Evolutionary conservation across 2,797 vertebrate genomes (phyloP), one percentile per base, ranked within the genome.

Genomic region (Chelon labrosus): DNA sequence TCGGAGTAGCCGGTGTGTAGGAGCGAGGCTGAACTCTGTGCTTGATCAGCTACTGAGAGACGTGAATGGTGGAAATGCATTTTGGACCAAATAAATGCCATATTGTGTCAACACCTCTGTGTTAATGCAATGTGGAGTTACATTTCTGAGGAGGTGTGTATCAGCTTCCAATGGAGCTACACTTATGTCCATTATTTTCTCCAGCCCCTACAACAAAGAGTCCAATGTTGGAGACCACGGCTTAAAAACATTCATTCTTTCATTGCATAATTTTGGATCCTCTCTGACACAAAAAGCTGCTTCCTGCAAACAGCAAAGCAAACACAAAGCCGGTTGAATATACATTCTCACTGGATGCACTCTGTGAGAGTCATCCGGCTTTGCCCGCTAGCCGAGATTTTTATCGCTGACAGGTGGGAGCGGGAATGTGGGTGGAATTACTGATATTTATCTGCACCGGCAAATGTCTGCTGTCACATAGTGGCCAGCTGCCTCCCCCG

Each of bases 381-480:
- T 70, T 35, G 13, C 44, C 37, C 16, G 7, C 56, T 51, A 59
- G 35, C 53, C 5, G 11, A 59, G 55, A 68, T 55, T 57, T 58
- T 27, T 52, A 49, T 31, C 5, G 0, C 35, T 5, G 35, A 54
- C 57, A 66, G 59, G 58, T 73, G 41, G 55, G 37, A 58, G 70
- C 0, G 3, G 31, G 5, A 49, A 70, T 72, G 71, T 82, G 54
- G 73, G 73, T 63, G 66, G 63, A 59, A 58, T 58, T 31, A 75
- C 42, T 57, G 57, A 67, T 70, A 73, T 73, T 77, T 53, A 65
- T 77, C 62, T 70, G 44, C 69, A 75, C 41, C 50, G 25, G 51
- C 50, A 54, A 70, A 39, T 69, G 49, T 52, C 74, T 65, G 73
- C 67, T 61, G 55, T 73, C 57, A 63, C 58, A 61, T 9, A 38